Percentiles rank a stretch among this genome's conserved stretches.
These are phyloP conservation scores for Pseudochirops corinnae DNA, from an alignment of 2,797 vertebrate genomes.

Conservation along the genomic window DNA sequence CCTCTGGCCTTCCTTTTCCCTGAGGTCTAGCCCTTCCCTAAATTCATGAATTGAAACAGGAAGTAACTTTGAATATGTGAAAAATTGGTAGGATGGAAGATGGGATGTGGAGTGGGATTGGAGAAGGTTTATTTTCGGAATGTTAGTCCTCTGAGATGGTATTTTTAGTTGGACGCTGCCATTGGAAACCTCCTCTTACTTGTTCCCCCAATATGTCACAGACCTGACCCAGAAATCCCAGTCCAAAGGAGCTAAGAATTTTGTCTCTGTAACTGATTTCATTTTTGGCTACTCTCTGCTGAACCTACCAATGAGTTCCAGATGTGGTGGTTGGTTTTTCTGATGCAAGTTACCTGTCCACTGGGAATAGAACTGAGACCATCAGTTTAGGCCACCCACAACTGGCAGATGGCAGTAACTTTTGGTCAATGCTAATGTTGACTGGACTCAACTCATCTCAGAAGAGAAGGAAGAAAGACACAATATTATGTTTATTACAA, in stretches of 20 bases:
- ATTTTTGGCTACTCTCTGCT: slow-evolving; percentile 47
- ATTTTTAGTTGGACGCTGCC: slow-evolving; percentile 35
- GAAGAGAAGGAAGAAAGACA: slow-evolving; percentile 59
- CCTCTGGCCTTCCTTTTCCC: slow-evolving; percentile 28
- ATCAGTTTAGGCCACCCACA: slow-evolving; percentile 62
- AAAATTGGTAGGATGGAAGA: slow-evolving; percentile 48
- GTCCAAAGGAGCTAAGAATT: slow-evolving; percentile 42
- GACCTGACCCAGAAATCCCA: slow-evolving; percentile 44
- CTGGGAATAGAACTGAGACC: slow-evolving; percentile 54
- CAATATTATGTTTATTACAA: slow-evolving; percentile 18
- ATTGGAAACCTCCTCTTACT: slow-evolving; percentile 46
- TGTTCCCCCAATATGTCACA: slow-evolving; percentile 5
- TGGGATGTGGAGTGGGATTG: slow-evolving; percentile 39
- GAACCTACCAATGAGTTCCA: slow-evolving; percentile 43
- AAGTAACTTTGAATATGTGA: slow-evolving; percentile 33
- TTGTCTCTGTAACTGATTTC: slow-evolving; percentile 37
- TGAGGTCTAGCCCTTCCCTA: slow-evolving; percentile 50
- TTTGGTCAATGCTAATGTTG: slow-evolving; percentile 50
- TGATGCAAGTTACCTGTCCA: slow-evolving; percentile 57
- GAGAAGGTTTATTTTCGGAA: not conserved
- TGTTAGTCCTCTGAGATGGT: slow-evolving; percentile 37
- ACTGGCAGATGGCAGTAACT: slow-evolving; percentile 65
- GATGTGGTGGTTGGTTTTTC: slow-evolving; percentile 36
- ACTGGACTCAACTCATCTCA: slow-evolving; percentile 41
- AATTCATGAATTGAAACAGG: slow-evolving; percentile 22